Evolutionary conservation across 2,888 invertebrate species (phyloP).

Genomic region (Orgyia antiqua): DNA sequence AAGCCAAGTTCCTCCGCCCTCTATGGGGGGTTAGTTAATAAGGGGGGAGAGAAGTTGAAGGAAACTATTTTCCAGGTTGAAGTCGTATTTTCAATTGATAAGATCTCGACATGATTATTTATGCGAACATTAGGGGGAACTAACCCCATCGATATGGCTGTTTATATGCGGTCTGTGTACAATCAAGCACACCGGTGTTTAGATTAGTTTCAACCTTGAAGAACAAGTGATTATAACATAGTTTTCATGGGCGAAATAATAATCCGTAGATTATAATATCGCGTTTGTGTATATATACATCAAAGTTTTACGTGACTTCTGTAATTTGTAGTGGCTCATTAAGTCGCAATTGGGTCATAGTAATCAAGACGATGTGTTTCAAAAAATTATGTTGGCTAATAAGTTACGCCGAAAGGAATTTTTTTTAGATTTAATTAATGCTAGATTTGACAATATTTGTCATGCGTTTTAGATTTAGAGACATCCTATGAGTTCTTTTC

Average conservation of each 20-base stretch:
- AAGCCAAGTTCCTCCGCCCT: slow-evolving; percentile 37
- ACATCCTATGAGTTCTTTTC: no score
- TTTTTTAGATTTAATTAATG: no score
- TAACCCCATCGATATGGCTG: slow-evolving; percentile 69
- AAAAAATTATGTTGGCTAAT: no score
- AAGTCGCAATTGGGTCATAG: no score
- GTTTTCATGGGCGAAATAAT: background rate
- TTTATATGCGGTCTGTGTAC: slow-evolving; percentile 60
- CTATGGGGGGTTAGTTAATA: slow-evolving; percentile 16
- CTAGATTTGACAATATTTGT: no score
- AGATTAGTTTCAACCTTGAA: slow-evolving; percentile 4
- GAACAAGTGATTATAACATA: background rate
- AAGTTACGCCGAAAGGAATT: no score
- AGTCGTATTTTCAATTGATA: slow-evolving; percentile 72
- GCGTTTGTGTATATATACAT: background rate
- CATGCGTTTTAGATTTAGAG: no score
- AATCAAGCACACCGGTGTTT: slow-evolving; percentile 20
- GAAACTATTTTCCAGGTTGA: slow-evolving; percentile 63
- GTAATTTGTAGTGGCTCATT: no score
- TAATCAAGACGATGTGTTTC: no score
- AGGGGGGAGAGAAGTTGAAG: slow-evolving; percentile 28
- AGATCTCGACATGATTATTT: slow-evolving; percentile 75
- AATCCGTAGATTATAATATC: background rate
- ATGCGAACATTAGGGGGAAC: slow-evolving; percentile 67
- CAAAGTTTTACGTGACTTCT: background rate